These are phyloP conservation scores for Drosophila novamexicana DNA, from an alignment of 1,140 invertebrate species.

Conservation along the genomic window DNA sequence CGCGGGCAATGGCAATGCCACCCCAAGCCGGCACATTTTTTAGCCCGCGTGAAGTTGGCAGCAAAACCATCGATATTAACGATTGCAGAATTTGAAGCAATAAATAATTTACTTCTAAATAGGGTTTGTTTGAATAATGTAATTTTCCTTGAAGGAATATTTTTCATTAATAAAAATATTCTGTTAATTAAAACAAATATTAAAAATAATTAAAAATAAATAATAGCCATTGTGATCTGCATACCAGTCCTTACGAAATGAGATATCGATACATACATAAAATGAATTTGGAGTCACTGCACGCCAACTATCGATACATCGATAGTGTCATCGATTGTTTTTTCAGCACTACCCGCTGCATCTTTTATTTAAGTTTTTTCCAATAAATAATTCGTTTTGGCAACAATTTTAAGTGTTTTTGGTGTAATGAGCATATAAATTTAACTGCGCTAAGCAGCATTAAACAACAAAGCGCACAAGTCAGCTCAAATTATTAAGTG, in stretches of 20 bases:
- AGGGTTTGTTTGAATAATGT: not conserved
- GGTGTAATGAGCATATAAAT: constrained; percentile 32
- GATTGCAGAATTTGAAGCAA: not conserved
- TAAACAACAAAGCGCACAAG: constrained; percentile 3
- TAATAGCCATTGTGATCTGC: not conserved
- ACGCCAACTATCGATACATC: not conserved
- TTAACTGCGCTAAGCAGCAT: constrained; percentile 1
- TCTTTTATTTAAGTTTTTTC: constrained; percentile 64
- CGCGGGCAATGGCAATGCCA: constrained; percentile 60
- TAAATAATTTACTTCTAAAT: not conserved
- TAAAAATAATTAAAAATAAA: not conserved
- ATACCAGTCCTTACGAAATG: not conserved
- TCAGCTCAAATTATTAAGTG: not conserved
- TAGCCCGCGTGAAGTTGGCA: constrained; percentile 15
- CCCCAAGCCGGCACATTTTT: constrained; percentile 49
- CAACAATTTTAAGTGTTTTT: constrained; percentile 13
- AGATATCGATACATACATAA: constrained; percentile 1
- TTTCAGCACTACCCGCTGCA: constrained; percentile 57
- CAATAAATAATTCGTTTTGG: constrained; percentile 28
- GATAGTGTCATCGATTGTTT: constrained; percentile 28
- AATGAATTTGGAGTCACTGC: not conserved
- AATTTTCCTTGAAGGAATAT: not conserved
- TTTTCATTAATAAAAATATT: not conserved
- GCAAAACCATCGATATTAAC: constrained; percentile 6
- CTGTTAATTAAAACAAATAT: not conserved